Evolutionary conservation across 2,888 invertebrate genomes (phyloP).

Genomic region (Macaria liturata): DNA sequence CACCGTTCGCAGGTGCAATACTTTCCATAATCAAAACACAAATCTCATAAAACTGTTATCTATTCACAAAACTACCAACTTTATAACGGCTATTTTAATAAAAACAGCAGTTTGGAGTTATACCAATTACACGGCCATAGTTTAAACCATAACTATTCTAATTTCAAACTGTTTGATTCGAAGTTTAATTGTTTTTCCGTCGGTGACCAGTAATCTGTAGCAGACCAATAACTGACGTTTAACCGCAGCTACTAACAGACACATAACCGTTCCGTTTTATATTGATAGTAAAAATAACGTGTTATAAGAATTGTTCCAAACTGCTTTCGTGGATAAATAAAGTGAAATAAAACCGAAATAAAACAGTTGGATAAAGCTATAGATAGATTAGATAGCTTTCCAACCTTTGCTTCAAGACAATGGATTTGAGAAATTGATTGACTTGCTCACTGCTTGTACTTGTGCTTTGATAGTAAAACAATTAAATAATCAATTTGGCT

Average conservation of each 20-base stretch:
- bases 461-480: background rate
- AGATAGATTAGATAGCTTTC: background rate
- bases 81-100: conserved; percentile 8
- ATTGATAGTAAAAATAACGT: conserved; percentile 12
- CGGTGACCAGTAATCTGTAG: conserved; percentile 1
- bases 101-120: conserved; percentile 11
- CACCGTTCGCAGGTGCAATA: conserved; percentile 9
- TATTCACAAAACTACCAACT: conserved; percentile 9
- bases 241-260: background rate
- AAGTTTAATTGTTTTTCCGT: conserved; percentile 11
- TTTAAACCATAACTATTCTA: conserved; percentile 25
- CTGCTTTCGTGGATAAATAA: conserved; percentile 10
- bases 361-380: no score
- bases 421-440: background rate
- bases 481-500: background rate
- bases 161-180: conserved; percentile 17
- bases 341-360: conserved; percentile 7
- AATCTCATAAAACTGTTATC: conserved; percentile 15
- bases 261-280: conserved; percentile 10
- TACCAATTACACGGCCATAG: conserved; percentile 20
- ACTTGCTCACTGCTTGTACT: no score
- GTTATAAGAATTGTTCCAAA: conserved; percentile 4
- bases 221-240: background rate
- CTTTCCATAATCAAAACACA: conserved; percentile 8
- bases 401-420: background rate